Evolutionary conservation across 2,888 invertebrate genomes (phyloP), one percentile per base, ranked within the genome.

Genomic region (Synergus itoensis): DNA sequence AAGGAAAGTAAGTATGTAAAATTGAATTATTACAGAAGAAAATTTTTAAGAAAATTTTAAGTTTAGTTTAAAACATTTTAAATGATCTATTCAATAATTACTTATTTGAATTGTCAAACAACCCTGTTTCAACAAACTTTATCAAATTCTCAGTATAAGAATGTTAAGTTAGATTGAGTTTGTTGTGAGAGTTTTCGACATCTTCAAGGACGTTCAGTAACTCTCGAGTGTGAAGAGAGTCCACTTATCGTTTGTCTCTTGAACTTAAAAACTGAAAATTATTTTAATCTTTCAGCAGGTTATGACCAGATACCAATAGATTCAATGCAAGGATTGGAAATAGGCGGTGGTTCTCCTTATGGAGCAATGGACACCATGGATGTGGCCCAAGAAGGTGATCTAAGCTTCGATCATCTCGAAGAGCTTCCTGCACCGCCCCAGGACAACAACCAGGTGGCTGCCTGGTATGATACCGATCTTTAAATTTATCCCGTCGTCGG

Each of bases 251-350:
- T 18, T 28, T 53, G 53, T 64, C 14, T 53, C 67, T 21, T 45
- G 14, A 64, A 64, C 41, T 43, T 18, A 45, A 14, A 28, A 41
- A 63, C 36, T 43, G 16, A 76, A 36, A 60, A n/a, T 77, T 48
- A 12, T 7, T 81, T 67, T 77, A 73, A 18, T 63, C 43, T 43
- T 77, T 77, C 73, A 91, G 28, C 94, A 98, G 98, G 98, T 94
- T 98, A 98, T 96, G 98, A 98, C 95, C 97, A 98, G 95, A 96
- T 98, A 95, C 98, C 98, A 95, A 96, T 98, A 96, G 98, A 98
- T 94, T 96, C 97, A 89, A 97, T 98, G 97, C 97, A 98, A 94
- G 98, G 98, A 86, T 94, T 98, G 90, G 98, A 98, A 92, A 97
- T 98, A 91, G 97, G 97, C 91, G 95, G 95, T 88, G 95, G 96